These are phyloP conservation scores for Drosophila nigromelanica DNA, from an alignment of 1,140 invertebrate species.

Conservation along the genomic window DNA sequence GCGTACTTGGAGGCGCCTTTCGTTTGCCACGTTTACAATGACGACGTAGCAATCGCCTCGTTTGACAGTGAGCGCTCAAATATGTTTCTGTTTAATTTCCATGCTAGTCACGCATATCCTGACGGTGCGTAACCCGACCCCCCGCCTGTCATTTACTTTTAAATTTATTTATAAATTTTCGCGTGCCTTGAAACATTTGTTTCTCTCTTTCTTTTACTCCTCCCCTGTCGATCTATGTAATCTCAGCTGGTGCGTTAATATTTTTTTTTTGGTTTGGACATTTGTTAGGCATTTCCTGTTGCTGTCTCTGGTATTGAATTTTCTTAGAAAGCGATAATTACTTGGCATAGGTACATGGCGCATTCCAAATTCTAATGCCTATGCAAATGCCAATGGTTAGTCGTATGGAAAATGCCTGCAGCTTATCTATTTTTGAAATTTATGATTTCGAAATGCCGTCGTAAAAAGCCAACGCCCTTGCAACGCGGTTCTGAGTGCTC, in stretches of 20 bases:
- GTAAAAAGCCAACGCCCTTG: constrained; percentile 58
- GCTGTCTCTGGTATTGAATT: constrained; percentile 26
- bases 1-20: constrained; percentile 34
- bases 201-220: neutral
- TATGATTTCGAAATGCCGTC: constrained; percentile 58
- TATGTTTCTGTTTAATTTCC: constrained; percentile 64
- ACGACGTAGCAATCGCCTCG: constrained; percentile 50
- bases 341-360: constrained; percentile 13
- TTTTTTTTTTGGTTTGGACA: constrained; percentile 18
- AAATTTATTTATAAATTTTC: constrained; percentile 66
- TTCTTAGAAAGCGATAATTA: constrained; percentile 42
- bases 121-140: constrained; percentile 22
- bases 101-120: constrained; percentile 81
- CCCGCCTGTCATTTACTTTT: constrained; percentile 46
- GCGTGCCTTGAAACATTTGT: constrained; percentile 42
- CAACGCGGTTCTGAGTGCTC: constrained; percentile 15
- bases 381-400: constrained; percentile 23
- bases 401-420: constrained; percentile 64
- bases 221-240: constrained; percentile 6
- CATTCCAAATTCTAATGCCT: constrained; percentile 1
- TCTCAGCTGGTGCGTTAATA: constrained; percentile 20
- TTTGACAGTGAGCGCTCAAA: constrained; percentile 56
- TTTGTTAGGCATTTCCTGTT: constrained; percentile 47
- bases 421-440: constrained; percentile 66
- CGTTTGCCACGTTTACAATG: constrained; percentile 38